A percentile compares a stretch with the other conserved stretches of the same genome.
phyloP scores from a whole-genome alignment of 1,140 invertebrate genomes.

The Eumeta japonica region DNA sequence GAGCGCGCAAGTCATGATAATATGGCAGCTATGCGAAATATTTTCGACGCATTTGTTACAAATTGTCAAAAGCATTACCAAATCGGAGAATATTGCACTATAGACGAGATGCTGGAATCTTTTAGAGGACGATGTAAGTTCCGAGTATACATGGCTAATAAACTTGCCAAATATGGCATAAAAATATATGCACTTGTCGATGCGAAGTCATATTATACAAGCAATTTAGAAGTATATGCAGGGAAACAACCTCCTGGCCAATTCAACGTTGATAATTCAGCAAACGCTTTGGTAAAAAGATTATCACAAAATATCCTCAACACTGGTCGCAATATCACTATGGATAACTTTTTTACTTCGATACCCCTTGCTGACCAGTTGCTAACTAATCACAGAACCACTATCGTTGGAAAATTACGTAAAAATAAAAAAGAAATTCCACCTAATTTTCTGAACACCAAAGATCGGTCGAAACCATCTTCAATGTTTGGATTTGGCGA shows the following conservation, averaged over 20 bases:
- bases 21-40: too few species aligned
- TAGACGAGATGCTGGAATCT: constrained; percentile 40
- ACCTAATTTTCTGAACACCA: too few species aligned
- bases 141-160: constrained; percentile 44
- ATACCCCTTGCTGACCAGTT: constrained; percentile 21
- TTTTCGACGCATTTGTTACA: constrained; percentile 26
- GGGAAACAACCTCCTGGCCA: constrained; percentile 14
- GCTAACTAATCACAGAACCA: constrained; percentile 16
- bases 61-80: constrained; percentile 24
- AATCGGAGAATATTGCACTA: constrained; percentile 15
- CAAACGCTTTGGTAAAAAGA: too few species aligned
- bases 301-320: too few species aligned
- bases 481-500: constrained; percentile 21
- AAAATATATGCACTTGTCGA: constrained; percentile 33
- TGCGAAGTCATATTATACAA: constrained; percentile 19
- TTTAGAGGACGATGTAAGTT: constrained; percentile 40
- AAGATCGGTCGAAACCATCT: too few species aligned
- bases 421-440: constrained; percentile 50
- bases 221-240: constrained; percentile 20
- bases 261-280: too few species aligned
- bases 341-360: constrained; percentile 16
- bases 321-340: constrained; percentile 13
- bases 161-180: constrained; percentile 52
- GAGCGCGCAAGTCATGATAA: too few species aligned
- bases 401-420: constrained; percentile 41